phyloP scores from a whole-genome alignment of 2,113 vertebrate genomes.

The Hippolais icterina region DNA sequence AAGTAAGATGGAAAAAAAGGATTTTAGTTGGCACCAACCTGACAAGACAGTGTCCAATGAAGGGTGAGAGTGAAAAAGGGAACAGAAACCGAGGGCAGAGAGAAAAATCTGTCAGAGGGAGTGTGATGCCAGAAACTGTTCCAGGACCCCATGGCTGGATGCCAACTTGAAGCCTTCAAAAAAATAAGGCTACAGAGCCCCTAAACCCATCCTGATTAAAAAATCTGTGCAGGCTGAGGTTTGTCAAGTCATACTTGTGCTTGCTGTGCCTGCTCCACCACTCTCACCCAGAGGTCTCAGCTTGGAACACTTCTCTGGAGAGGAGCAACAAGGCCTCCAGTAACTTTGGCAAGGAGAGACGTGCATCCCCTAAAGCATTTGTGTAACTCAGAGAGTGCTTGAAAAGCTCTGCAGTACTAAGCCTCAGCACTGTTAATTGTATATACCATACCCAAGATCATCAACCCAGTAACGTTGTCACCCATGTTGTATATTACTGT shows the following conservation, averaged over 20 bases:
- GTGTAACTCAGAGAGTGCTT: background rate
- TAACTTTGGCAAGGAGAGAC: conserved; percentile 55
- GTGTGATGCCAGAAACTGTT: background rate
- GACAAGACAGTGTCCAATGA: background rate
- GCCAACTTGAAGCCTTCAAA: background rate
- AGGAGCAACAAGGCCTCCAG: conserved; percentile 13
- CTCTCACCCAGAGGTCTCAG: background rate
- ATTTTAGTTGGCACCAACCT: background rate
- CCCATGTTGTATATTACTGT: background rate
- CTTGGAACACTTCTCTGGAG: background rate
- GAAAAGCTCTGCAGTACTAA: conserved; percentile 22
- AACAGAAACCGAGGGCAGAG: conserved; percentile 10
- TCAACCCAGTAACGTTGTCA: background rate
- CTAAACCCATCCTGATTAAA: background rate
- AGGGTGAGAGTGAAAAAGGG: background rate
- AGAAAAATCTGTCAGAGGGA: conserved; percentile 23
- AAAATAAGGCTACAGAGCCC: background rate
- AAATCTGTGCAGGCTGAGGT: background rate
- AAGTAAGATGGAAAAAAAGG: background rate
- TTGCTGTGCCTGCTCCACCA: background rate
- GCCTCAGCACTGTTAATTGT: conserved; percentile 52
- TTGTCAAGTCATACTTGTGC: background rate
- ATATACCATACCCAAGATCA: conserved; percentile 9
- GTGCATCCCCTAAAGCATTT: conserved; percentile 19
- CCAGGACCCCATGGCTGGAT: background rate